A percentile compares a stretch with the other conserved stretches of the same genome.
Evolutionary conservation across 2,113 vertebrate genomes (phyloP).

Genomic region (Orthochromis malagaraziensis): DNA sequence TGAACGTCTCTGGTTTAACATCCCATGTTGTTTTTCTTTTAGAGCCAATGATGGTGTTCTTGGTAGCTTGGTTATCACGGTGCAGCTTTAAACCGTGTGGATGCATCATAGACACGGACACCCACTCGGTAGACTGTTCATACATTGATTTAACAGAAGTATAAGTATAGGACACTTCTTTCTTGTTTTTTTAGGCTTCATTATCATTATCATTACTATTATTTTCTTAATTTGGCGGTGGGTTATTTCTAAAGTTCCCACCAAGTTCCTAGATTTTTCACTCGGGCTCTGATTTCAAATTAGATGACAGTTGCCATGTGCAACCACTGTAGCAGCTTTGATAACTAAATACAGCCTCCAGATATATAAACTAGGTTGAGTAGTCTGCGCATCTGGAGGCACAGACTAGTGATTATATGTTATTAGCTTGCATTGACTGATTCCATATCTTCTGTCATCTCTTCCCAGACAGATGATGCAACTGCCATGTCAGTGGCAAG

Average conservation of each 20-base stretch:
- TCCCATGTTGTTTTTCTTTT: background rate
- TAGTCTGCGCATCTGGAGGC: background rate
- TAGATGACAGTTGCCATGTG: background rate
- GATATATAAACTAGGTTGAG: background rate
- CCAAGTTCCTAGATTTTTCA: background rate
- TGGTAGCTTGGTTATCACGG: background rate
- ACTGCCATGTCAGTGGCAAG: background rate
- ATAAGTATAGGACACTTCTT: background rate
- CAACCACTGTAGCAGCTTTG: background rate
- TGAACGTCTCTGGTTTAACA: background rate
- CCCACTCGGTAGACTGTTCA: background rate
- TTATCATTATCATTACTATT: background rate
- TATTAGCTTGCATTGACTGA: background rate
- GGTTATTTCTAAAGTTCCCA: background rate
- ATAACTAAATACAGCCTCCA: background rate
- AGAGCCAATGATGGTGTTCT: background rate
- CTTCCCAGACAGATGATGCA: constrained; percentile 1
- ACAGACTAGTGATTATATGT: background rate
- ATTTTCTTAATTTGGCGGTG: background rate
- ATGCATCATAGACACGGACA: background rate
- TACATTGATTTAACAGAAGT: background rate
- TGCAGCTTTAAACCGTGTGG: background rate
- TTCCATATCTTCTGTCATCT: constrained; percentile 3
- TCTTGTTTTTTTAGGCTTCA: background rate
- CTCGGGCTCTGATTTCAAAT: background rate